Percentiles rank a stretch among this genome's conserved stretches.
Conservation (phyloP, 2,797 vertebrate genomes). For the Petrocephalus sullivani region DNA sequence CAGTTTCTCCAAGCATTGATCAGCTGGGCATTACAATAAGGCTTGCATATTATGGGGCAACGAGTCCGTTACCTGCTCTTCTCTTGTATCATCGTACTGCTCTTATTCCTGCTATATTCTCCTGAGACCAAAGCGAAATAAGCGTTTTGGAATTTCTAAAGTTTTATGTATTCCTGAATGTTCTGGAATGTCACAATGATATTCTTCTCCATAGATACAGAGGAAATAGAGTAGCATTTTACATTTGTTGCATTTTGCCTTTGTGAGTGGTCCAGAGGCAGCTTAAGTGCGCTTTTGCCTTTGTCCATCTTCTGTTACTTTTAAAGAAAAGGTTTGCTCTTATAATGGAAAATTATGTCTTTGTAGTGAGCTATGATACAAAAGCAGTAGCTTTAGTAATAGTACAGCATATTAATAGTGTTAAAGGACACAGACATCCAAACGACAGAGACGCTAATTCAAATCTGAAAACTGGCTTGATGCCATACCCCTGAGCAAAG, state of each 20-base stretch:
- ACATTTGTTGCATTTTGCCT: not conserved
- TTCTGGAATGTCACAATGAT: not conserved
- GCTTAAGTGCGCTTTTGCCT: no score
- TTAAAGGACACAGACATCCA: not conserved
- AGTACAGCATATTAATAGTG: not conserved
- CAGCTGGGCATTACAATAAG: not conserved
- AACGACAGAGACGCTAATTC: not conserved
- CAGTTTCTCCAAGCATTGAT: not conserved
- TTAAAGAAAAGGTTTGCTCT: not conserved
- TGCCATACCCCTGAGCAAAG: not conserved
- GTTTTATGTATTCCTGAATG: not conserved
- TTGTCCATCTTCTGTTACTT: not conserved
- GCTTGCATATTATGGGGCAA: not conserved
- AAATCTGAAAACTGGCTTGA: not conserved
- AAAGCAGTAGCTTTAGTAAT: not conserved
- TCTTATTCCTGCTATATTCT: not conserved
- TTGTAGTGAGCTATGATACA: not conserved
- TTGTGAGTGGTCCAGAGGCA: not conserved
- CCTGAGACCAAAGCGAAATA: not conserved
- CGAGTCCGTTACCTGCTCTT: not conserved
- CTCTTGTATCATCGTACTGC: no score
- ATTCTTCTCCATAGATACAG: not conserved
- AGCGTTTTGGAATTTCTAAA: not conserved
- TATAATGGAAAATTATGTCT: not conserved
- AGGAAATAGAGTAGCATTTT: not conserved